Percentiles rank a stretch among this genome's conserved stretches.
phyloP scores from a whole-genome alignment of 2,113 vertebrate genomes.

The Corythornis cristatus region DNA sequence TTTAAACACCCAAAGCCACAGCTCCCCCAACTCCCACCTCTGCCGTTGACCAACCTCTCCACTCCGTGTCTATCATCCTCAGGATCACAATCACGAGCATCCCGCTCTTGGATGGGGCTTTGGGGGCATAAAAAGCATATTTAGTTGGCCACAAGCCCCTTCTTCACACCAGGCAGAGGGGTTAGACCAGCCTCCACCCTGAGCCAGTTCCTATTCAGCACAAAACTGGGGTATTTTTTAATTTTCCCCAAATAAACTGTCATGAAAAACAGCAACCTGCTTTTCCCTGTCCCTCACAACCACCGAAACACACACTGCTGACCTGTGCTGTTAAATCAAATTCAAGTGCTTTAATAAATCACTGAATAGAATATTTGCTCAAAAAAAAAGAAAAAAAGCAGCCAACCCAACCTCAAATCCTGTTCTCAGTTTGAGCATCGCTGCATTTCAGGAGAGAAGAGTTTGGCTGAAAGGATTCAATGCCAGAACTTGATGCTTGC shows the following conservation, averaged over 20 bases:
- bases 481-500: neutral
- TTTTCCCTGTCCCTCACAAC: neutral
- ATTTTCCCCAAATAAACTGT: neutral
- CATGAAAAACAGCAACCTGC: neutral
- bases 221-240: neutral
- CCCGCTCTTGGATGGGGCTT: rapidly evolving
- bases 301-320: neutral
- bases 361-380: neutral
- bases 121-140: neutral
- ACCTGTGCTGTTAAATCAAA: neutral
- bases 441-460: neutral
- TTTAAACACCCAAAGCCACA: neutral
- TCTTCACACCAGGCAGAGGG: rapidly evolving
- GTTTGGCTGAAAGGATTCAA: neutral
- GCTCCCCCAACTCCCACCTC: neutral
- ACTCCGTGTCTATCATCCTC: neutral
- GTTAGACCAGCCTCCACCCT: neutral
- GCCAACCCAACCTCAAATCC: neutral
- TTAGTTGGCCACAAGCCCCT: neutral
- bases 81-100: rapidly evolving
- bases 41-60: neutral
- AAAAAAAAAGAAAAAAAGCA: neutral
- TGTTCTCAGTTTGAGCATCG: neutral
- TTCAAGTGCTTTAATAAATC: neutral
- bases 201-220: neutral